phyloP scores from a whole-genome alignment of 2,888 invertebrate species.

The Sphaerophoria taeniata region DNA sequence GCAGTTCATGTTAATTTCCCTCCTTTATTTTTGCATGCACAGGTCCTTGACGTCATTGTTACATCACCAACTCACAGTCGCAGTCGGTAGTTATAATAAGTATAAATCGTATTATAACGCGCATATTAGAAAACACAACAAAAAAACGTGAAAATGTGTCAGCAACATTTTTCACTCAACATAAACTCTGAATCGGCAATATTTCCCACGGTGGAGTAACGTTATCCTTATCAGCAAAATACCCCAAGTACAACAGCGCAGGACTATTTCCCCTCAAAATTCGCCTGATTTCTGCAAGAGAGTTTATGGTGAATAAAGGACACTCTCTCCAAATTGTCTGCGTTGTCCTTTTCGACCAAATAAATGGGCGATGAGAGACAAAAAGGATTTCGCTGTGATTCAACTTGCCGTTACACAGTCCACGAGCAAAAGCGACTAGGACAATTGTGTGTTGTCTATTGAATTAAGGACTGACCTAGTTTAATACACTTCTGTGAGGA shows the following conservation, averaged over 20 bases:
- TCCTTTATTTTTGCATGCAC: too few species aligned
- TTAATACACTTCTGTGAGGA: constrained; percentile 64
- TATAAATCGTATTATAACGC: constrained; percentile 21
- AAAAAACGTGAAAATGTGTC: constrained; percentile 8
- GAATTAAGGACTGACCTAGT: constrained; percentile 72
- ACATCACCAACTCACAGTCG: constrained; percentile 7
- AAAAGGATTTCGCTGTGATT: neutral
- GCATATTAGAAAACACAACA: constrained; percentile 11
- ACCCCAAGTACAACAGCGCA: constrained; percentile 20
- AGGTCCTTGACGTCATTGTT: constrained; percentile 28
- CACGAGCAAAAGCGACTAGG: constrained; percentile 5
- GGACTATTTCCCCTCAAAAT: constrained; percentile 34
- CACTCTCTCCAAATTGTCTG: neutral
- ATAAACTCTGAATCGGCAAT: constrained; percentile 30
- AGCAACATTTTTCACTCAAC: neutral
- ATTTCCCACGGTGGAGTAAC: constrained; percentile 7
- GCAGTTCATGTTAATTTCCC: too few species aligned
- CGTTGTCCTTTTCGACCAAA: neutral
- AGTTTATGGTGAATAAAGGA: constrained; percentile 12
- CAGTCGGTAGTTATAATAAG: neutral
- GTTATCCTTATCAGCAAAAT: constrained; percentile 33
- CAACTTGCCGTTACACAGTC: too few species aligned
- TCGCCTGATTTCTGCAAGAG: constrained; percentile 61
- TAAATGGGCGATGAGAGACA: too few species aligned
- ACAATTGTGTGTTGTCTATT: constrained; percentile 46